Evolutionary conservation across 2,113 vertebrate genomes (phyloP).

Genomic region (Platycercus adscitus): DNA sequence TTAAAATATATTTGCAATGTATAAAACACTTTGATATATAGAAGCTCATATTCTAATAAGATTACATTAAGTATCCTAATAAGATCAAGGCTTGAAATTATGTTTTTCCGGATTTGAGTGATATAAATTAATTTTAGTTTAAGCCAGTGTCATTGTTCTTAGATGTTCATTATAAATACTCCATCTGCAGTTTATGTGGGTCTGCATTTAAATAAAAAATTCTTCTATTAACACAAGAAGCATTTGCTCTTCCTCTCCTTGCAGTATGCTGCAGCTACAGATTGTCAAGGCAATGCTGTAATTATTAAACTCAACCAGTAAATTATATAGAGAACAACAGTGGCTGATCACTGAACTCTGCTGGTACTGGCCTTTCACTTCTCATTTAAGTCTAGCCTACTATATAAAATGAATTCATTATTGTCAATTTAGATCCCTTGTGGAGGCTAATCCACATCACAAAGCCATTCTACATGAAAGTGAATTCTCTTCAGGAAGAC

Average conservation of each 20-base stretch:
- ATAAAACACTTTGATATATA: conserved; percentile 68
- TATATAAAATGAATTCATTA: conserved; percentile 51
- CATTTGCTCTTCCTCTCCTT: conserved; percentile 4
- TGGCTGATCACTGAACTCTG: conserved; percentile 56
- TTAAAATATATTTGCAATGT: conserved; percentile 63
- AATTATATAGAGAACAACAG: conserved; percentile 42
- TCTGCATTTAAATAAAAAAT: conserved; percentile 19
- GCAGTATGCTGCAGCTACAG: neutral
- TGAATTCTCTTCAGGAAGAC: conserved; percentile 27
- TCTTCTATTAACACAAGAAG: conserved; percentile 4
- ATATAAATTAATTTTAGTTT: conserved; percentile 70
- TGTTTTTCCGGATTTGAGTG: conserved; percentile 67
- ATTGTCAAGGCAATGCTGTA: conserved; percentile 39
- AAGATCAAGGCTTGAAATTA: conserved; percentile 70
- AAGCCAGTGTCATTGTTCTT: conserved; percentile 47
- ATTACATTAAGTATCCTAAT: conserved; percentile 71
- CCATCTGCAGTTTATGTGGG: neutral
- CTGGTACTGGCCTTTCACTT: conserved; percentile 57
- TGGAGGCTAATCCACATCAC: conserved; percentile 51
- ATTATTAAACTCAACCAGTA: conserved; percentile 46
- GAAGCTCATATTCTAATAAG: conserved; percentile 63
- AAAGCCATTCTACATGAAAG: conserved; percentile 36
- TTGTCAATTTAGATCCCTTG: conserved; percentile 54
- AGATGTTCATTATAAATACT: conserved; percentile 23
- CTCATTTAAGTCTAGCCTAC: conserved; percentile 48